These are phyloP conservation scores for Drosophila neonasuta DNA, from an alignment of 2,888 invertebrate genomes.

Conservation along the genomic window DNA sequence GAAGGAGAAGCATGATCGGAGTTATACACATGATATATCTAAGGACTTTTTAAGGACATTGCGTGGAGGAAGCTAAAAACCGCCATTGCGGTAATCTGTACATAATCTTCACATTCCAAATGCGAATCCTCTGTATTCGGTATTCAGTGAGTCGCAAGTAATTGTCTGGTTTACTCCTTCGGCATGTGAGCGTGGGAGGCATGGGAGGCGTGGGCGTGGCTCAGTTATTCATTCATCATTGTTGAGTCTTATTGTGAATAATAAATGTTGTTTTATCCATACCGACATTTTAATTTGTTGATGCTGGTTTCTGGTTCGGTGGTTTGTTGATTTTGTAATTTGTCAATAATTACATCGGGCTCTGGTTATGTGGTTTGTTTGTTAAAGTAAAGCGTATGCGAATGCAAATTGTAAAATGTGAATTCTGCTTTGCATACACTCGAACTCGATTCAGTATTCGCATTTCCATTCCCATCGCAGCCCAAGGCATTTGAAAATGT, in stretches of 20 bases:
- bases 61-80: background rate
- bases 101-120: constrained; percentile 39
- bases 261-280: constrained; percentile 68
- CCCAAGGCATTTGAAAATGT: constrained; percentile 4
- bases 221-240: constrained; percentile 62
- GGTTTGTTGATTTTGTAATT: constrained; percentile 73
- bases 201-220: constrained; percentile 10
- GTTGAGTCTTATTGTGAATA: constrained; percentile 67
- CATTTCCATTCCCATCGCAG: background rate
- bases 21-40: background rate
- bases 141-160: constrained; percentile 25
- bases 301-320: constrained; percentile 67
- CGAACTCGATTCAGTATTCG: constrained; percentile 11
- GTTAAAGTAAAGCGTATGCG: constrained; percentile 22
- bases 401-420: constrained; percentile 26
- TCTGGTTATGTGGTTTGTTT: constrained; percentile 61
- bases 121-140: constrained; percentile 6
- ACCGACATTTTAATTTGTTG: constrained; percentile 72
- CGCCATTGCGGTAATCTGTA: constrained; percentile 46
- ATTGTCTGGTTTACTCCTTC: constrained; percentile 33
- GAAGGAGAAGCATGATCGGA: background rate
- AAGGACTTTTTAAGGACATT: background rate
- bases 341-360: constrained; percentile 69
- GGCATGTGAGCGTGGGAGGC: constrained; percentile 8
- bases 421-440: constrained; percentile 16